These are phyloP conservation scores for Ophiodon elongatus DNA, from an alignment of 2,113 vertebrate species.

Conservation along the genomic window DNA sequence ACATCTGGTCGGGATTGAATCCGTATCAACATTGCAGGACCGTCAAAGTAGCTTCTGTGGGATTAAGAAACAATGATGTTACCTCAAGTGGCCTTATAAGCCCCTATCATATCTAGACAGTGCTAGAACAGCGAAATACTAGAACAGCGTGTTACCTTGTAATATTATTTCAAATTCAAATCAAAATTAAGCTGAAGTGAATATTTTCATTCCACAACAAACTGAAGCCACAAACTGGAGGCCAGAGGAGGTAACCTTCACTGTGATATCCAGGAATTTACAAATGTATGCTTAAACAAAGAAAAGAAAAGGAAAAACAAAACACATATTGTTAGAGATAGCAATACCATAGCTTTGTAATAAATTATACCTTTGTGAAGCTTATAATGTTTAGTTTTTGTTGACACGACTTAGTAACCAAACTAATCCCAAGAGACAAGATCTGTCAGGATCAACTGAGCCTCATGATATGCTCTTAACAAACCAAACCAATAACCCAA, in stretches of 20 bases:
- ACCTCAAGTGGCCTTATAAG: not conserved
- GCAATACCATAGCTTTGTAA: not conserved
- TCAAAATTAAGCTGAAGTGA: not conserved
- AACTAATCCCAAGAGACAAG: no score
- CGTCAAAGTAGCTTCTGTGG: not conserved
- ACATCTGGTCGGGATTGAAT: slow-evolving; percentile 10
- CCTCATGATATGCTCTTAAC: no score
- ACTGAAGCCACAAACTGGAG: not conserved
- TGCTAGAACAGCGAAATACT: not conserved
- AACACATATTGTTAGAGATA: not conserved
- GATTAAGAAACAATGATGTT: not conserved
- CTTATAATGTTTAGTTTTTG: no score
- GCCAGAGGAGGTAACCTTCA: not conserved
- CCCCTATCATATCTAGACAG: no score
- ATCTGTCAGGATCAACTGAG: not conserved
- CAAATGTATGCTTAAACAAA: not conserved
- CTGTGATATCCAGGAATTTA: not conserved
- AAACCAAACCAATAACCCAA: not conserved
- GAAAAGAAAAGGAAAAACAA: no score
- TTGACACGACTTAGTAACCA: no score
- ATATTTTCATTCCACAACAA: slow-evolving; percentile 1
- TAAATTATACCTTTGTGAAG: not conserved
- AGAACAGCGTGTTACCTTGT: not conserved
- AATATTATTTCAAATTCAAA: not conserved
- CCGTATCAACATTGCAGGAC: not conserved